Conservation (phyloP, 2,888 invertebrate species). For the Buathra laborator region DNA sequence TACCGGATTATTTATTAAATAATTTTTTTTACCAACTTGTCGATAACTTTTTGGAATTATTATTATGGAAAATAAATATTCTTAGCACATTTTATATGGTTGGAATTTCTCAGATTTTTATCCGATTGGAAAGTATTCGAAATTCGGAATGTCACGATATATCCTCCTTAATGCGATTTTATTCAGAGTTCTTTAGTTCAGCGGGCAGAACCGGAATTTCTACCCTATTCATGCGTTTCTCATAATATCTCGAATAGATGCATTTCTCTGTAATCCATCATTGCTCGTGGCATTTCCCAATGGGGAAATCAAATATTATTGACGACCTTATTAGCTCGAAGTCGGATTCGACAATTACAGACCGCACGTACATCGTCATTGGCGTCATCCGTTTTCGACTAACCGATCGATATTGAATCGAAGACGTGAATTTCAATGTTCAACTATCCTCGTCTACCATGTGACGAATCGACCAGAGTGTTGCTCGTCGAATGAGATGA, state of each 20-base stretch:
- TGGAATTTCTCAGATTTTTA: no score
- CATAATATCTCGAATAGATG: neutral
- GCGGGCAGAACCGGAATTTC: no score
- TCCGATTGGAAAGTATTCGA: no score
- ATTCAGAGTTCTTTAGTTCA: no score
- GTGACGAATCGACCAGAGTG: neutral
- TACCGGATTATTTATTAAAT: no score
- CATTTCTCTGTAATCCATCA: neutral
- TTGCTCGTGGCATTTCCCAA: slow-evolving; percentile 55
- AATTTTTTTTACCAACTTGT: no score
- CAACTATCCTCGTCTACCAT: neutral
- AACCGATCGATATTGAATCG: slow-evolving; percentile 39
- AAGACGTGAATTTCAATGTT: slow-evolving; percentile 13
- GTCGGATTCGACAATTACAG: slow-evolving; percentile 50
- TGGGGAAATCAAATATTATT: slow-evolving; percentile 66
- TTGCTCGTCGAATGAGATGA: neutral
- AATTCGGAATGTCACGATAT: no score
- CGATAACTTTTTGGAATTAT: no score
- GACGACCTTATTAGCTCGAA: slow-evolving; percentile 56
- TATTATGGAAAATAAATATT: no score
- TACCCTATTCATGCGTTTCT: neutral
- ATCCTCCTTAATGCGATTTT: no score
- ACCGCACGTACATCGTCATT: slow-evolving; percentile 34
- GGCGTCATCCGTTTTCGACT: slow-evolving; percentile 52
- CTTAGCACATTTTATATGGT: no score